These are phyloP conservation scores for Metridium senile DNA, from an alignment of 92 coral and sea anemone genomes.

Conservation along the genomic window DNA sequence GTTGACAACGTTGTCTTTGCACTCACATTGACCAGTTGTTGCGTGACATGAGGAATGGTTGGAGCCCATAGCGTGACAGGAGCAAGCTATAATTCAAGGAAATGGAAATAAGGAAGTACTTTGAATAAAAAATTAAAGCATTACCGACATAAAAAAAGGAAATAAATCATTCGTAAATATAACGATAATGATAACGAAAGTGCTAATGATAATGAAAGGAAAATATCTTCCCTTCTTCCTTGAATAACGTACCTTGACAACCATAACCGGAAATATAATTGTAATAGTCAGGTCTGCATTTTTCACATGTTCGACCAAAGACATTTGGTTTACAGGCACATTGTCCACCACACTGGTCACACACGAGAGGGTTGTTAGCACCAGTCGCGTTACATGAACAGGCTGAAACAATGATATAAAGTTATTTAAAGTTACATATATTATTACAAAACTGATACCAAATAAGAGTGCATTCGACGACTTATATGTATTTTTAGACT, in stretches of 20 bases:
- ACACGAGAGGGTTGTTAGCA: constrained; percentile 55
- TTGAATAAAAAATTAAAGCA: too few relatives aligned
- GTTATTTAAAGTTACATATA: too few relatives aligned
- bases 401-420: constrained; percentile 39
- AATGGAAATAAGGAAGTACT: neutral
- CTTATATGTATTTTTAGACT: too few relatives aligned
- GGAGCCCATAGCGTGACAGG: constrained; percentile 72
- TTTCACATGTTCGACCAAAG: constrained; percentile 78
- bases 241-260: constrained; percentile 67
- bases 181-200: neutral
- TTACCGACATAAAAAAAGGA: too few relatives aligned
- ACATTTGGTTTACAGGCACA: constrained; percentile 86
- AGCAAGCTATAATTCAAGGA: constrained; percentile 57
- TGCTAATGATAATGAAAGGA: too few relatives aligned
- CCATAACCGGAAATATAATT: constrained; percentile 80
- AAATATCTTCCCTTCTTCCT: too few relatives aligned
- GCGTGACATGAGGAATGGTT: constrained; percentile 74
- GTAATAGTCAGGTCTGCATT: constrained; percentile 81
- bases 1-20: constrained; percentile 70
- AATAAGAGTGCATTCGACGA: too few relatives aligned
- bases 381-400: constrained; percentile 85
- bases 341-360: constrained; percentile 81
- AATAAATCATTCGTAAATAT: too few relatives aligned
- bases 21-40: constrained; percentile 78
- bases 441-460: neutral